Evolutionary conservation across 2,888 invertebrate genomes (phyloP).

Genomic region (Drosophila borborema): DNA sequence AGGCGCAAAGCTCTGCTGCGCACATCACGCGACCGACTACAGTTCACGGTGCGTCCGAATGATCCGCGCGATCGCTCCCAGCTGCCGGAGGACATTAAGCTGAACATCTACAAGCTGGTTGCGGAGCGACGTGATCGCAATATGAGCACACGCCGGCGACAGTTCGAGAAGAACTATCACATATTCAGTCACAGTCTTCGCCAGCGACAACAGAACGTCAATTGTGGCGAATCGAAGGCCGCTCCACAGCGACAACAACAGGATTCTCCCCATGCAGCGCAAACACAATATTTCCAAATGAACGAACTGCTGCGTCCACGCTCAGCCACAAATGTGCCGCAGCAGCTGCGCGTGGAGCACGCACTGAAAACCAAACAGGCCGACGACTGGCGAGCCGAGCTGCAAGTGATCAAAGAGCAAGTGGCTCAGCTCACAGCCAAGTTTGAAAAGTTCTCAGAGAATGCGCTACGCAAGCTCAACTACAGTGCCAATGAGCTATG

Average conservation of each 20-base stretch:
- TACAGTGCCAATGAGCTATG: conserved; percentile 81
- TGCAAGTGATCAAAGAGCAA: conserved; percentile 75
- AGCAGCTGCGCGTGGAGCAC: conserved; percentile 69
- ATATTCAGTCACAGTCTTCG: conserved; percentile 81
- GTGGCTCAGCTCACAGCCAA: conserved; percentile 74
- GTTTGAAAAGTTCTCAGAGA: conserved; percentile 80
- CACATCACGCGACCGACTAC: conserved; percentile 90
- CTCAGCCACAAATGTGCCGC: conserved; percentile 83
- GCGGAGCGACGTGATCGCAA: conserved; percentile 88
- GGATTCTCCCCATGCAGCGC: conserved; percentile 11
- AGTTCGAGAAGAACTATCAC: conserved; percentile 85
- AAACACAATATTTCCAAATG: conserved; percentile 55
- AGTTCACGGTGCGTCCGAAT: conserved; percentile 91
- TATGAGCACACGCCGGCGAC: conserved; percentile 86
- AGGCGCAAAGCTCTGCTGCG: conserved; percentile 91
- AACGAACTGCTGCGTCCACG: conserved; percentile 80
- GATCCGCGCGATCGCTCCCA: conserved; percentile 91
- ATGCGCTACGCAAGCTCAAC: conserved; percentile 76
- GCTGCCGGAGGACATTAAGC: conserved; percentile 91
- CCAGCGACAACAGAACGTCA: conserved; percentile 66
- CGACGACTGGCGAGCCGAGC: conserved; percentile 75
- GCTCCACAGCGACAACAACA: conserved; percentile 18
- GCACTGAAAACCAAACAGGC: conserved; percentile 70
- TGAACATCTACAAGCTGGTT: conserved; percentile 90
- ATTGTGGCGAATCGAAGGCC: neutral